Evolutionary conservation across 2,113 vertebrate species (phyloP).

Genomic region (Sardina pilchardus): DNA sequence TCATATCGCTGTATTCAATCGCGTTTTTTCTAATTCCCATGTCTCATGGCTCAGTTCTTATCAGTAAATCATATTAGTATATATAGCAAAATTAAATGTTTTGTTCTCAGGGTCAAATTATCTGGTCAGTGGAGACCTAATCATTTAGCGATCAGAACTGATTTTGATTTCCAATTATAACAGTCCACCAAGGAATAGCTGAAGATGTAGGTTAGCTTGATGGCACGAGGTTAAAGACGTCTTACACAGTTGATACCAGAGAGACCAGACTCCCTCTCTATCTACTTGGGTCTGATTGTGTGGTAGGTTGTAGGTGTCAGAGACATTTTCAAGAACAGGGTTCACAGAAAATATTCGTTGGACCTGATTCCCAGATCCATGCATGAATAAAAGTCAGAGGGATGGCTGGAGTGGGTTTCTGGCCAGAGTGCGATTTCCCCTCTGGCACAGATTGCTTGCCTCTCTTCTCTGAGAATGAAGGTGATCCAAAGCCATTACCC

Average conservation of each 20-base stretch:
- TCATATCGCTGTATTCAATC: too few relatives aligned
- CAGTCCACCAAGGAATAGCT: constrained; percentile 26
- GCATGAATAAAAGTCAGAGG: background rate
- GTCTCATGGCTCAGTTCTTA: background rate
- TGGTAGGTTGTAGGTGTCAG: background rate
- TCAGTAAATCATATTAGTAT: constrained; percentile 16
- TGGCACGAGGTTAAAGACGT: background rate
- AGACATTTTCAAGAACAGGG: constrained; percentile 9
- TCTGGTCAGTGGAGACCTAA: constrained; percentile 27
- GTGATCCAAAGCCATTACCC: background rate
- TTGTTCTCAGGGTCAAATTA: constrained; percentile 28
- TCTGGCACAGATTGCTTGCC: constrained; percentile 3
- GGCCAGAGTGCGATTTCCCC: background rate
- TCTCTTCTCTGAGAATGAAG: background rate
- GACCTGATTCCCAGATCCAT: background rate
- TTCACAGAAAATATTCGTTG: background rate
- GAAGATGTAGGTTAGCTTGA: constrained; percentile 39
- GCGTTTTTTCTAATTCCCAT: background rate
- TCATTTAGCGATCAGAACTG: constrained; percentile 12
- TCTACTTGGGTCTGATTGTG: background rate
- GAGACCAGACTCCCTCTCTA: background rate
- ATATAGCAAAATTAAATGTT: constrained; percentile 29
- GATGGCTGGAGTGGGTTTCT: background rate
- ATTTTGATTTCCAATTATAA: constrained; percentile 31
- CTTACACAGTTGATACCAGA: background rate